phyloP scores from a whole-genome alignment of 2,888 invertebrate genomes.

The Acronicta alni region DNA sequence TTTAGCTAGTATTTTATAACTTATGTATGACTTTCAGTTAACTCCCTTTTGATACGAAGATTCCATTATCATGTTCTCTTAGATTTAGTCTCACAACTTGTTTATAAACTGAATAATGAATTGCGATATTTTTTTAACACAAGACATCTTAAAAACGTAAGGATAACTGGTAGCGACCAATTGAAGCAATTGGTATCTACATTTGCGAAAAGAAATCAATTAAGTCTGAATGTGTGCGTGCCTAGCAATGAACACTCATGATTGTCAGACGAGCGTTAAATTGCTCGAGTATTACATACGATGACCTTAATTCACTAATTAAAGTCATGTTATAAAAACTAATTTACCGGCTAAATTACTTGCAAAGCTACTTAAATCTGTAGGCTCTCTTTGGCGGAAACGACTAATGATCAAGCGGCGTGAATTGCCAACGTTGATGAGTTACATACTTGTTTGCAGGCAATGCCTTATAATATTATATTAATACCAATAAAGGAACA shows the following conservation, averaged over 20 bases:
- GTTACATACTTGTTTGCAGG: conserved; percentile 45
- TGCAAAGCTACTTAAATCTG: conserved; percentile 40
- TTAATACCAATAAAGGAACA: conserved; percentile 52
- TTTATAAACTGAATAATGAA: conserved; percentile 32
- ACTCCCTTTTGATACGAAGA: conserved; percentile 18
- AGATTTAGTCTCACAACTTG: conserved; percentile 13
- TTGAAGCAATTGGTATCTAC: conserved; percentile 76
- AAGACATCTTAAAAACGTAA: conserved; percentile 65
- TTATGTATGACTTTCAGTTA: conserved; percentile 7
- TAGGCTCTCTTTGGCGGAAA: conserved; percentile 46
- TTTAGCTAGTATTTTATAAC: conserved; percentile 13
- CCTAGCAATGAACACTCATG: conserved; percentile 55
- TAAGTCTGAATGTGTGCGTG: conserved; percentile 51
- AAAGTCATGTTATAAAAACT: conserved; percentile 55
- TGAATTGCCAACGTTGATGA: conserved; percentile 39
- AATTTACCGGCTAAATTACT: conserved; percentile 42
- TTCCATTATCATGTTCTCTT: conserved; percentile 30
- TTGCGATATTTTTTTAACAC: conserved; percentile 13
- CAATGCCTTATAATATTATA: conserved; percentile 42
- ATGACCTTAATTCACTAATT: conserved; percentile 65
- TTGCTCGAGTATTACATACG: conserved; percentile 50
- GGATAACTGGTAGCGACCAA: conserved; percentile 68
- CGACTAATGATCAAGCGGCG: conserved; percentile 29
- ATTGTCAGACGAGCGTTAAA: conserved; percentile 59
- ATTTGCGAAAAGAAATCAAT: conserved; percentile 68